Evolutionary conservation across 1,140 invertebrate species (phyloP).

Genomic region (Calycopis cecrops): DNA sequence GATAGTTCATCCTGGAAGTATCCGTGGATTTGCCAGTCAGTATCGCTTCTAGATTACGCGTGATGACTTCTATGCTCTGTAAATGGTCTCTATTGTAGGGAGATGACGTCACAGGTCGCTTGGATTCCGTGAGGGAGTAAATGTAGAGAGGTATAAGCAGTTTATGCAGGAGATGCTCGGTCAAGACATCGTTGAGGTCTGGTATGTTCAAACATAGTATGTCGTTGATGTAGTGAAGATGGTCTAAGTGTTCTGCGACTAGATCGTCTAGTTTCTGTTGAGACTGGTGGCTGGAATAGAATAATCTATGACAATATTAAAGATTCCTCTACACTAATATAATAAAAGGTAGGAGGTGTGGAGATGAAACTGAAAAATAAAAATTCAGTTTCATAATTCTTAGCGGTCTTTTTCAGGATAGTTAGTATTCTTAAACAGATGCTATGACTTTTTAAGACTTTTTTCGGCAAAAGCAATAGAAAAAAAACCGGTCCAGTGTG

Average conservation of each 20-base stretch:
- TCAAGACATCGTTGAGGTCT: conserved; percentile 95
- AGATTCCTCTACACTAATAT: too few relatives aligned
- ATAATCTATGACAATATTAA: conserved; percentile 7
- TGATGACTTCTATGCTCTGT: conserved; percentile 76
- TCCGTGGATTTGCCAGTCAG: conserved; percentile 75
- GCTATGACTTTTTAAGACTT: too few relatives aligned
- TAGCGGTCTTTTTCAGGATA: too few relatives aligned
- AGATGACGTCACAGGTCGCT: conserved; percentile 42
- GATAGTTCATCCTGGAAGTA: conserved; percentile 52
- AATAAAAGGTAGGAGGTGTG: neutral
- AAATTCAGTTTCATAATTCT: too few relatives aligned
- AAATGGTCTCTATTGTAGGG: conserved; percentile 61
- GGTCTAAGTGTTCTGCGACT: conserved; percentile 98
- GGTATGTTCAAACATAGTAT: conserved; percentile 95
- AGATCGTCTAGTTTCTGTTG: conserved; percentile 94
- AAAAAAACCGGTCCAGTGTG: too few relatives aligned
- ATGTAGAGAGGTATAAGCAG: conserved; percentile 96
- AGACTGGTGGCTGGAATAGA: conserved; percentile 86
- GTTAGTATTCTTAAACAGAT: too few relatives aligned
- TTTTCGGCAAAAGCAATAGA: too few relatives aligned
- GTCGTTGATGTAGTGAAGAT: conserved; percentile 98
- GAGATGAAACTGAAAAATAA: too few relatives aligned
- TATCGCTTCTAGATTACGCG: conserved; percentile 77
- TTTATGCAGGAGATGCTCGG: conserved; percentile 95
- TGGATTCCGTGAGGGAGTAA: conserved; percentile 84